Conservation (phyloP, 2,113 vertebrate species). For the Prionailurus viverrinus region DNA sequence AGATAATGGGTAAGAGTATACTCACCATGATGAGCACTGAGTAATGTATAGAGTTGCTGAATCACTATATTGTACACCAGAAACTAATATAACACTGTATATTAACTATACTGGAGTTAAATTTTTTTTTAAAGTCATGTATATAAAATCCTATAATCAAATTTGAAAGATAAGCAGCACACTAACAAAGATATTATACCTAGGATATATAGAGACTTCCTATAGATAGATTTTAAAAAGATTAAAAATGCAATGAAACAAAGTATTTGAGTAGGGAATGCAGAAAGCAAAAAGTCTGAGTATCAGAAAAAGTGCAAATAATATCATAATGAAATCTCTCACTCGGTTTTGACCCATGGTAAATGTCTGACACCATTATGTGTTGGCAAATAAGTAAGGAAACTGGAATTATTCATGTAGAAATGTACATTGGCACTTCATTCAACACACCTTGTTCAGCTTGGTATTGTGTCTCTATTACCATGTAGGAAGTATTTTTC, state of each 20-base stretch:
- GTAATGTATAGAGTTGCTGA: neutral
- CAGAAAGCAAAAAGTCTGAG: neutral
- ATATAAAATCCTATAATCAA: neutral
- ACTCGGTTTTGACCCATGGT: neutral
- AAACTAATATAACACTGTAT: neutral
- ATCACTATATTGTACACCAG: neutral
- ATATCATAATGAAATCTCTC: constrained; percentile 3
- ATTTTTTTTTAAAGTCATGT: neutral
- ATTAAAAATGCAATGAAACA: neutral
- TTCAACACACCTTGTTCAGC: neutral
- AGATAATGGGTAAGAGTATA: neutral
- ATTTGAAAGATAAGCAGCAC: constrained; percentile 30
- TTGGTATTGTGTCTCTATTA: neutral
- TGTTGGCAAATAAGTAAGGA: neutral
- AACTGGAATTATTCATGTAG: neutral
- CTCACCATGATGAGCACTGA: neutral
- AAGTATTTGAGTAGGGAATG: constrained; percentile 3
- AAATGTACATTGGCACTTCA: neutral
- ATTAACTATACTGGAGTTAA: neutral
- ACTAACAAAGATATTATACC: neutral
- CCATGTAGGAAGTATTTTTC: neutral
- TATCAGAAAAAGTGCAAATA: neutral
- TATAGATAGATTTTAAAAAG: neutral
- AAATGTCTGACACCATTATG: neutral
- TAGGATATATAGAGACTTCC: neutral